phyloP scores from a whole-genome alignment of 1,140 invertebrate species.

The Potamilus streckersoni region DNA sequence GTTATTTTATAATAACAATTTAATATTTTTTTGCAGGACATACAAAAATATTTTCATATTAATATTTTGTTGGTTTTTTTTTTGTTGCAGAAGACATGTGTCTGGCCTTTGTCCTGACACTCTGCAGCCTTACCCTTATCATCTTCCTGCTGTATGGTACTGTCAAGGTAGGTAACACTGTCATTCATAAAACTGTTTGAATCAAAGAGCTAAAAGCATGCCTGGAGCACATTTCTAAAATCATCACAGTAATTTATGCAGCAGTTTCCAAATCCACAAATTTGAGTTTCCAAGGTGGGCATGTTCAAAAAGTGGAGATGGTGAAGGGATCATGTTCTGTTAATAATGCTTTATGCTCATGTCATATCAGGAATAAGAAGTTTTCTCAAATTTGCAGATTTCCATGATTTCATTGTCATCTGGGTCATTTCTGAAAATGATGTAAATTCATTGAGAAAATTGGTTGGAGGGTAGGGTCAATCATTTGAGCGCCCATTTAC shows the following conservation, averaged over 20 bases:
- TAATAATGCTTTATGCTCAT: neutral
- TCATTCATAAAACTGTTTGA: neutral
- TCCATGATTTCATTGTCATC: neutral
- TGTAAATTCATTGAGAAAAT: neutral
- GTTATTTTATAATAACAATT: too few species aligned
- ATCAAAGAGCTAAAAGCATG: neutral
- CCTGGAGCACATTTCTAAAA: neutral
- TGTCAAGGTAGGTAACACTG: constrained; percentile 64
- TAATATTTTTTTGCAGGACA: neutral
- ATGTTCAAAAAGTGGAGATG: too few species aligned
- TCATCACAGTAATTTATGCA: neutral
- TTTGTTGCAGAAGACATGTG: constrained; percentile 79
- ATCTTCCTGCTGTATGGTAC: constrained; percentile 86
- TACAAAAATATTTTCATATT: neutral
- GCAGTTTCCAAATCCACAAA: too few species aligned
- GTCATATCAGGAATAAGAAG: too few species aligned
- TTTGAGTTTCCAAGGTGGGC: too few species aligned
- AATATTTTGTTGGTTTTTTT: constrained; percentile 42
- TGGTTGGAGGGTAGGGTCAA: too few species aligned
- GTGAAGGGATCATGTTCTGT: too few species aligned
- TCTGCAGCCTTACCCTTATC: constrained; percentile 83
- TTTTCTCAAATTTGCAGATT: neutral
- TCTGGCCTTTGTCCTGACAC: constrained; percentile 81
- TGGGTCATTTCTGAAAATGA: neutral
- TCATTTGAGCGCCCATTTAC: too few species aligned